Base-by-base conservation (phyloP, 2,797 vertebrate genomes). In the Odontamblyopus lacepedii region DNA sequence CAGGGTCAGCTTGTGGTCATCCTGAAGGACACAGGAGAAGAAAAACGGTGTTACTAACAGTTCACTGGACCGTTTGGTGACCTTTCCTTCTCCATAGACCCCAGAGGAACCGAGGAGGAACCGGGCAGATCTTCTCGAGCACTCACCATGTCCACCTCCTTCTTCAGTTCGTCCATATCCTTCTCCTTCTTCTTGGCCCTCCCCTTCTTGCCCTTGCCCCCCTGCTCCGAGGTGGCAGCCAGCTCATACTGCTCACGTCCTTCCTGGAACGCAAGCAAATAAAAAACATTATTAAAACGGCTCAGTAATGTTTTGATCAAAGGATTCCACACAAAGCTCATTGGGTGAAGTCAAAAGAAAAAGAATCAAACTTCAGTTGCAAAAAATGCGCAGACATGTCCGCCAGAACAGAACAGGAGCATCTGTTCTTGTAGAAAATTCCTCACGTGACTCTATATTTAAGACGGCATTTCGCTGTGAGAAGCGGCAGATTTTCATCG, bases 211-310 rank as follows among this genome's bases (percentile, higher is more conserved):
- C 44, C 44, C 82, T 97, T 97, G 23, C 94, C 70, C 6, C 93
- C 93, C 91, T 97, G 96, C 82, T 99, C 97, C 1, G 97, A 98
- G 56, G 97, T 97, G 1, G 97, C 96, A 5, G 97, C 97, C 62
- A 97, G 94, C 84, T 99, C 97, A 96, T 99, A 99, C 68, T 98
- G 98, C 87, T 99, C 97, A 78, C 96, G 95, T 93, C 97, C 97
- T 84, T 94, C 95, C 97, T 99, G 82, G 9, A 69, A 12, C 13
- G 3, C 41, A 11, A 63, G 5, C 41, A 13, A 19, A 55, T 16
- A 38, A 38, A 27, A 30, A 5, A 2, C 62, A 35, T 29, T 38
- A 18, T 26, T 38, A 16, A 29, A 51, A 19, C 6, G 16, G 6
- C 2, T 53, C 5, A 48, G 3, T 48, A 48, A 48, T 15, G 41